phyloP scores from a whole-genome alignment of 2,113 vertebrate genomes.

The Climacteris rufus region DNA sequence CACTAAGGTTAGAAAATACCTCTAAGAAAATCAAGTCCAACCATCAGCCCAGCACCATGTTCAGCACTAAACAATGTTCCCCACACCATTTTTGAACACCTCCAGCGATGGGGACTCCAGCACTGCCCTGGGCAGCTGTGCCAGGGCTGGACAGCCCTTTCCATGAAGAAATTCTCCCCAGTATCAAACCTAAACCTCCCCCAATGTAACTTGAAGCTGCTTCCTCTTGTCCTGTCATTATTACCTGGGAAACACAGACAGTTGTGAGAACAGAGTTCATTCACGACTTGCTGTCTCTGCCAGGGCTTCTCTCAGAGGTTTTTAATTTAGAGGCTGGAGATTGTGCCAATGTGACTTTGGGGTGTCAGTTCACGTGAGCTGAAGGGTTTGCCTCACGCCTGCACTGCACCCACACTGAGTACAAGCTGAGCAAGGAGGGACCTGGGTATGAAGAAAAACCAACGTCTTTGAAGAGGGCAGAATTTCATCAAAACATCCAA shows the following conservation, averaged over 20 bases:
- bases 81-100: background rate
- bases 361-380: fast-evolving
- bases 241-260: background rate
- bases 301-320: background rate
- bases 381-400: background rate
- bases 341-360: fast-evolving
- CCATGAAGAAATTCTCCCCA: background rate
- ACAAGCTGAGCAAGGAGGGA: background rate
- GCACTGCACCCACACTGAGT: background rate
- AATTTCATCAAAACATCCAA: background rate
- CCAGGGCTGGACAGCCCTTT: background rate
- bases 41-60: background rate
- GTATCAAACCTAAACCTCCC: background rate
- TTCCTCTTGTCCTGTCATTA: background rate
- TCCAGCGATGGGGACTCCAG: background rate
- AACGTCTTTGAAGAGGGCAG: background rate
- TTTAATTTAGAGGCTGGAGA: background rate
- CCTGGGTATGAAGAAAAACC: background rate
- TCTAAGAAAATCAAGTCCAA: background rate
- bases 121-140: background rate
- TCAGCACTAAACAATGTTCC: background rate
- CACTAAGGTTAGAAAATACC: background rate
- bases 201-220: background rate
- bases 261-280: background rate
- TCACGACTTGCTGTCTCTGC: background rate